These are phyloP conservation scores for Nemotelus pantherinus DNA, from an alignment of 2,888 invertebrate species.

Conservation along the genomic window DNA sequence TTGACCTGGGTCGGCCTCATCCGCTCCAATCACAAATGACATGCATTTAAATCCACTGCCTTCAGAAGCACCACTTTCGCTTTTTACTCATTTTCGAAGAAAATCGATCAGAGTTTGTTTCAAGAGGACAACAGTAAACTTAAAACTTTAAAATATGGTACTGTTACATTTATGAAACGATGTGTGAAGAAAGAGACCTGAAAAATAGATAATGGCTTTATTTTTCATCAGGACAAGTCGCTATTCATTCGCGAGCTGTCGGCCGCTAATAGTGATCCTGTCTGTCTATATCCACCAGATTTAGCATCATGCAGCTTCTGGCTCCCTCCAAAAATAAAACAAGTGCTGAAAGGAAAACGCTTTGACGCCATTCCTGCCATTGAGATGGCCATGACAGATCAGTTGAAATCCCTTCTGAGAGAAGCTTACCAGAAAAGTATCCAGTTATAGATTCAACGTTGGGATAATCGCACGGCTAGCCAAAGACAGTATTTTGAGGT, in stretches of 20 bases:
- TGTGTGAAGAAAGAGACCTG: not conserved
- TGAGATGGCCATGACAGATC: constrained; percentile 47
- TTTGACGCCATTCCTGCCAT: constrained; percentile 51
- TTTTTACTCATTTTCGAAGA: no score
- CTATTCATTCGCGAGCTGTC: no score
- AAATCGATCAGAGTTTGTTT: no score
- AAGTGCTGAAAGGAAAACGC: constrained; percentile 44
- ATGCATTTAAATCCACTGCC: no score
- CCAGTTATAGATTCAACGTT: constrained; percentile 43
- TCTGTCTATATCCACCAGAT: not conserved
- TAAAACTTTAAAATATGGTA: not conserved
- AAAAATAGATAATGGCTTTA: not conserved
- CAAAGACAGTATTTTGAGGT: not conserved
- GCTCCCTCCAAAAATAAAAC: not conserved
- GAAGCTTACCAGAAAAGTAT: constrained; percentile 48
- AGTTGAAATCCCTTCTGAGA: constrained; percentile 49
- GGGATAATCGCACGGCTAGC: constrained; percentile 13
- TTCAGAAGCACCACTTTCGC: no score
- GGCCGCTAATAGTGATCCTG: not conserved
- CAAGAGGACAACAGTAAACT: no score
- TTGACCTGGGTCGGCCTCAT: no score
- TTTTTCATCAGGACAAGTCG: not conserved
- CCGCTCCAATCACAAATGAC: no score
- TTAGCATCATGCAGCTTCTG: not conserved
- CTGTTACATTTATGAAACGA: not conserved